Evolutionary conservation across 2,113 vertebrate genomes (phyloP).

Genomic region (Pipa parva): DNA sequence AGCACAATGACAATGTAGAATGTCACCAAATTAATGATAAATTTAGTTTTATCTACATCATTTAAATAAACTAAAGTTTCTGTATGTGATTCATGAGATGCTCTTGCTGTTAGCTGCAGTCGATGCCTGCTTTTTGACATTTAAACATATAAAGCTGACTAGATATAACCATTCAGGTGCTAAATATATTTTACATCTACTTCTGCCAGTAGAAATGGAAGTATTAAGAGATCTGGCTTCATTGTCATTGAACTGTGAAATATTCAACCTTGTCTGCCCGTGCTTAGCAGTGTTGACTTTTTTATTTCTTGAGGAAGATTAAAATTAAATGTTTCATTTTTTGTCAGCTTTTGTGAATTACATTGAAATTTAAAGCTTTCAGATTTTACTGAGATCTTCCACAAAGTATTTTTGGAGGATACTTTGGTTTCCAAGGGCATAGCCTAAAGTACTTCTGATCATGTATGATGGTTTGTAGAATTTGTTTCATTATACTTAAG

Average conservation of each 20-base stretch:
- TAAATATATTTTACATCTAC: conserved; percentile 77
- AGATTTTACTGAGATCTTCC: conserved; percentile 63
- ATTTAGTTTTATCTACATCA: conserved; percentile 78
- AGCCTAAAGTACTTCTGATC: conserved; percentile 61
- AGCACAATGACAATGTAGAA: conserved; percentile 71
- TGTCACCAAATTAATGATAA: conserved; percentile 77
- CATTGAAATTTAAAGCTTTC: conserved; percentile 75
- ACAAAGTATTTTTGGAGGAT: conserved; percentile 56
- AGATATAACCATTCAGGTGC: conserved; percentile 74
- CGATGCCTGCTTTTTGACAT: conserved; percentile 79
- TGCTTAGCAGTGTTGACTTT: conserved; percentile 85
- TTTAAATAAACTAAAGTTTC: conserved; percentile 83
- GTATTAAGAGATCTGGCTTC: conserved; percentile 76
- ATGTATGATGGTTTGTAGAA: conserved; percentile 56
- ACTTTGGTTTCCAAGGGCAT: conserved; percentile 58
- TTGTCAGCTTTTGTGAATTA: conserved; percentile 83
- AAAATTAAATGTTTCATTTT: conserved; percentile 91
- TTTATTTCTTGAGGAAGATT: conserved; percentile 86
- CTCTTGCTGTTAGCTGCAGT: conserved; percentile 73
- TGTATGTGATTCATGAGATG: conserved; percentile 72
- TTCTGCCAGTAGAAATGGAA: conserved; percentile 64
- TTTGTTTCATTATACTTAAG: conserved; percentile 64
- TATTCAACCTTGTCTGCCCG: conserved; percentile 78
- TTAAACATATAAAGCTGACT: conserved; percentile 85
- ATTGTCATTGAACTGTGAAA: conserved; percentile 77